A percentile compares a stretch with the other conserved stretches of the same genome.
phyloP scores from a whole-genome alignment of 2,113 vertebrate genomes.

The Pedetes capensis region DNA sequence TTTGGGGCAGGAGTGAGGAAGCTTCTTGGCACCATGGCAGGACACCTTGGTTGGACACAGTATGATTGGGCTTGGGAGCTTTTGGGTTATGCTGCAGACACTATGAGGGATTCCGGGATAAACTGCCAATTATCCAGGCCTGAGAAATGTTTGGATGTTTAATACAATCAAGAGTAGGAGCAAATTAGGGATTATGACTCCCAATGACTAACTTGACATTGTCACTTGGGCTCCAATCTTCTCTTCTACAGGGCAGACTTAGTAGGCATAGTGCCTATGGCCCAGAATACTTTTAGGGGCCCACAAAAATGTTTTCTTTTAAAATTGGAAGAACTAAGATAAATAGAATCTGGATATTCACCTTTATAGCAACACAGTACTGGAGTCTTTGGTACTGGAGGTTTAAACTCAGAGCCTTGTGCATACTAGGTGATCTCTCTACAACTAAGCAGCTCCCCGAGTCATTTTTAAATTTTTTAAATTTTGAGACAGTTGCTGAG shows the following conservation, averaged over 20 bases:
- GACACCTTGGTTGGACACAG: background rate
- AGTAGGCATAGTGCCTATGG: background rate
- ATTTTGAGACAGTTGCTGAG: too few species aligned
- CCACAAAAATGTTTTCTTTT: background rate
- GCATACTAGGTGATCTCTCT: too few species aligned
- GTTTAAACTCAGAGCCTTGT: too few species aligned
- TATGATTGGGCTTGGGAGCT: background rate
- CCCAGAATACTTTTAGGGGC: background rate
- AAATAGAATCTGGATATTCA: background rate
- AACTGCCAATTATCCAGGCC: background rate
- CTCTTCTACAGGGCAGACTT: background rate
- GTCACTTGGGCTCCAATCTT: background rate
- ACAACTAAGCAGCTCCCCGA: too few species aligned
- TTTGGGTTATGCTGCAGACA: background rate
- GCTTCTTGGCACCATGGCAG: background rate
- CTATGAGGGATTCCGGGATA: background rate
- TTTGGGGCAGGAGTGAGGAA: background rate
- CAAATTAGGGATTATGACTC: background rate
- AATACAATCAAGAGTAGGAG: background rate
- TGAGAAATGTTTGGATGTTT: background rate
- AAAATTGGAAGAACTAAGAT: background rate
- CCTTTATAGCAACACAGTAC: background rate
- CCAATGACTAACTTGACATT: background rate
- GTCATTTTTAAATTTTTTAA: too few species aligned
- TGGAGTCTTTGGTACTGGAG: too few species aligned